A percentile compares a stretch with the other conserved stretches of the same genome.
phyloP scores from a whole-genome alignment of 2,113 vertebrate genomes.

The Aegypius monachus region DNA sequence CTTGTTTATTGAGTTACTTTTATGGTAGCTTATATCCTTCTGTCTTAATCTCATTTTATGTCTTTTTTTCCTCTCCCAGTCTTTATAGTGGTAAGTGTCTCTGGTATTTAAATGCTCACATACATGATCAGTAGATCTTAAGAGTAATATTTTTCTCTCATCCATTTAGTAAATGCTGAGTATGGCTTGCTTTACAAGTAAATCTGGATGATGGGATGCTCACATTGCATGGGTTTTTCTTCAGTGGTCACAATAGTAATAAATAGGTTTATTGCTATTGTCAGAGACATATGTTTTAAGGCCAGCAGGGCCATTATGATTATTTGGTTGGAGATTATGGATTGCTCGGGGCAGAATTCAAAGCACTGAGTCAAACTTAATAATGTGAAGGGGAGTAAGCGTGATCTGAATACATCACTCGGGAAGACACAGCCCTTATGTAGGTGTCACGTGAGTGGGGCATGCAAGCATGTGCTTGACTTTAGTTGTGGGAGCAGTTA shows the following conservation, averaged over 20 bases:
- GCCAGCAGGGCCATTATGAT: conserved; percentile 51
- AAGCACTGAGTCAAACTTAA: conserved; percentile 41
- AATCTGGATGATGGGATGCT: background rate
- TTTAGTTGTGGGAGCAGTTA: background rate
- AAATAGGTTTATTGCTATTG: conserved; percentile 60
- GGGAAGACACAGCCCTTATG: background rate
- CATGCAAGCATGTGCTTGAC: background rate
- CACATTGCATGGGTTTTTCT: background rate
- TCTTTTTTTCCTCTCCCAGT: background rate
- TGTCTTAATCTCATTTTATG: conserved; percentile 36
- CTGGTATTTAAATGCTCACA: conserved; percentile 30
- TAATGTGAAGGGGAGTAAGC: background rate
- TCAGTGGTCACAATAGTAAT: conserved; percentile 43
- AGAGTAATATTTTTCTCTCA: background rate
- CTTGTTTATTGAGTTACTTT: conserved; percentile 41
- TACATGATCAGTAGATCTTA: conserved; percentile 6
- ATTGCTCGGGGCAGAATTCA: conserved; percentile 45
- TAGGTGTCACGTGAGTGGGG: background rate
- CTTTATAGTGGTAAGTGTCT: background rate
- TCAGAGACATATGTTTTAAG: conserved; percentile 61
- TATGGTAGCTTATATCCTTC: conserved; percentile 1
- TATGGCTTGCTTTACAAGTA: background rate
- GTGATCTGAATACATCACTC: background rate
- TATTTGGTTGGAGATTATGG: conserved; percentile 58
- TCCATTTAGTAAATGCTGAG: background rate